Base-by-base conservation (phyloP, 2,113 vertebrate genomes). In the Silurus asotus region DNA sequence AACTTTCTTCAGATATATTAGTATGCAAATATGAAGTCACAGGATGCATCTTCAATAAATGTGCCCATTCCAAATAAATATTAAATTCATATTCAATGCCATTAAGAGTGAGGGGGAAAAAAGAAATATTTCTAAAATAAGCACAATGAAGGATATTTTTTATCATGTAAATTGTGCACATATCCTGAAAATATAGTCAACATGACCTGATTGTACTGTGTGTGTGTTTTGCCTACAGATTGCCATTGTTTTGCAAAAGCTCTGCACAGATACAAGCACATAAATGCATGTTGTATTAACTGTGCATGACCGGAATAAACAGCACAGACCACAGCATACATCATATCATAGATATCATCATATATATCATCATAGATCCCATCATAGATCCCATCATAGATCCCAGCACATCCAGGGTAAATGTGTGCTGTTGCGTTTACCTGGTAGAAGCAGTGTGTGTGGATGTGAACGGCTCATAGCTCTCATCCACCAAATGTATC, bases 401-500 rank as follows among this genome's bases (percentile, higher is more conserved):
- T 37, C 17, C 0, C 5, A 79, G 2, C 20, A n/a, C 14, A 45
- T 59, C 1, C 15, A 4, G 0, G 3, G 23, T 59, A 2, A 2
- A 3, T 37, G 77, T 20, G 19, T 5, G 56, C 20, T 13, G 8
- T 77, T 67, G 10, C 11, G 20, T 59, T 45, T 76, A 87, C 86
- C 86, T 87, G 80, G 25, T 25, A 19, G 53, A 20, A 23, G 86
- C 1, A 25, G 81, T 25, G 28, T 48, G 80, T 6, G 69, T 19
- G 59, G 70, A 48, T 23, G 69, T 45, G 49, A 25, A 74, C 51
- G 61, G 80, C 28, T 91, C 92, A 83, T 94, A 93, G 92, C 89
- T 92, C 84, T 94, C 93, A 83, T 96, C 95, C 72, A 90, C 84
- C 89, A 86, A 84, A 0, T 93, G 89, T 59, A 92, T 93, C 90